A percentile compares a stretch with the other conserved stretches of the same genome.
phyloP scores from a whole-genome alignment of 2,113 vertebrate species.

The Cebidichthys violaceus region DNA sequence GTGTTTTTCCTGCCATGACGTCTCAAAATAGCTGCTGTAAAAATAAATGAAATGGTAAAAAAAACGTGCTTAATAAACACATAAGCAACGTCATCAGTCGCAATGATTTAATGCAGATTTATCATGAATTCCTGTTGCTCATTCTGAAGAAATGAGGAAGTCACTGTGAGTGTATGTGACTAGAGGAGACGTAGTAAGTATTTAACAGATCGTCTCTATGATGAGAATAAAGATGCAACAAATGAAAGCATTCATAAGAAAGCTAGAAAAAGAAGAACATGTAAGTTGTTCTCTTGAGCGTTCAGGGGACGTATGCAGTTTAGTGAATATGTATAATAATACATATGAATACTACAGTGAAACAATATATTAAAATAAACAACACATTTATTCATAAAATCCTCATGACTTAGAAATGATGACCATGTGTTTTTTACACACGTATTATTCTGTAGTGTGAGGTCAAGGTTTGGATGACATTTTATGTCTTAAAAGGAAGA shows the following conservation, averaged over 20 bases:
- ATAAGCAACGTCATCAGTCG: too few species aligned
- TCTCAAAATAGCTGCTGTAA: background rate
- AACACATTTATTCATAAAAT: background rate
- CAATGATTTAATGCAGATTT: too few species aligned
- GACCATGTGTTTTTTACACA: background rate
- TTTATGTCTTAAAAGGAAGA: background rate
- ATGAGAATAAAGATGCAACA: too few species aligned
- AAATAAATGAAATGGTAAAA: background rate
- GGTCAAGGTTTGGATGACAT: background rate
- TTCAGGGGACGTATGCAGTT: background rate
- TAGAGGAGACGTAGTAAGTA: too few species aligned
- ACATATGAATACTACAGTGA: background rate
- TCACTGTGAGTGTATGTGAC: too few species aligned
- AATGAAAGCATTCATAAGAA: too few species aligned
- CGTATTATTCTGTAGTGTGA: background rate
- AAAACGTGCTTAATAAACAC: too few species aligned
- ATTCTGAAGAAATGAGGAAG: too few species aligned
- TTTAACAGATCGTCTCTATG: too few species aligned
- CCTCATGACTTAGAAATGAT: background rate
- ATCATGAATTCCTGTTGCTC: too few species aligned
- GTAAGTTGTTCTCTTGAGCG: background rate
- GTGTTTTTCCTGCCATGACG: background rate
- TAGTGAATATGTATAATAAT: background rate
- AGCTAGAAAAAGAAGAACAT: too few species aligned
- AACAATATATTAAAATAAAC: background rate